phyloP scores from a whole-genome alignment of 2,113 vertebrate species.

The Bagarius yarrelli region DNA sequence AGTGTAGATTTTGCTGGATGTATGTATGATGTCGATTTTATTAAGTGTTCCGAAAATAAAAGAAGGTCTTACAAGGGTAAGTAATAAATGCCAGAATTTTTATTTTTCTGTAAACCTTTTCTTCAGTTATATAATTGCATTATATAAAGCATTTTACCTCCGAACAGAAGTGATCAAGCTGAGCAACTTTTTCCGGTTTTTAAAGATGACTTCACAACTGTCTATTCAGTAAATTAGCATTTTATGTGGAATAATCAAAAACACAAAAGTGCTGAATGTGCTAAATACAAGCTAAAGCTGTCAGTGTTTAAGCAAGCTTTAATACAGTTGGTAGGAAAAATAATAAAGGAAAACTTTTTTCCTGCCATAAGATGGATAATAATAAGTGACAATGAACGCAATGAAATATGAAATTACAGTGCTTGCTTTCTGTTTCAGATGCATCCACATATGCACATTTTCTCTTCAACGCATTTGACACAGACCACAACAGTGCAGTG shows the following conservation, averaged over 20 bases:
- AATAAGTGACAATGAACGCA: not conserved
- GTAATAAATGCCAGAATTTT: too few relatives aligned
- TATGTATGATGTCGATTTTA: too few relatives aligned
- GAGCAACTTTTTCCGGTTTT: not conserved
- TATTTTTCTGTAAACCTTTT: too few relatives aligned
- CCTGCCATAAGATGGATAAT: not conserved
- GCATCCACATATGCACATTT: slow-evolving; percentile 96
- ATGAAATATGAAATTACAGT: not conserved
- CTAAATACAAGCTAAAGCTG: not conserved
- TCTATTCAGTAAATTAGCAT: not conserved
- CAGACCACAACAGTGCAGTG: slow-evolving; percentile 95
- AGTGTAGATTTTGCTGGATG: too few relatives aligned
- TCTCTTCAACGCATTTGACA: slow-evolving; percentile 97
- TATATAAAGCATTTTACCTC: too few relatives aligned
- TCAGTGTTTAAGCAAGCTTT: not conserved
- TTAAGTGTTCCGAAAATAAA: too few relatives aligned
- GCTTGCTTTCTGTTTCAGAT: slow-evolving; percentile 74
- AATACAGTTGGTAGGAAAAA: not conserved
- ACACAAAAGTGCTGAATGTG: slow-evolving; percentile 15
- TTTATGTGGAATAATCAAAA: slow-evolving; percentile 29
- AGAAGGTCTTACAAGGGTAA: too few relatives aligned
- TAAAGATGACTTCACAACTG: not conserved
- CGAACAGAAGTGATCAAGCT: too few relatives aligned
- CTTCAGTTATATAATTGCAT: too few relatives aligned
- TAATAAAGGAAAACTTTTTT: not conserved